phyloP scores from a whole-genome alignment of 2,888 invertebrate species.

The Epistrophella euchroma region DNA sequence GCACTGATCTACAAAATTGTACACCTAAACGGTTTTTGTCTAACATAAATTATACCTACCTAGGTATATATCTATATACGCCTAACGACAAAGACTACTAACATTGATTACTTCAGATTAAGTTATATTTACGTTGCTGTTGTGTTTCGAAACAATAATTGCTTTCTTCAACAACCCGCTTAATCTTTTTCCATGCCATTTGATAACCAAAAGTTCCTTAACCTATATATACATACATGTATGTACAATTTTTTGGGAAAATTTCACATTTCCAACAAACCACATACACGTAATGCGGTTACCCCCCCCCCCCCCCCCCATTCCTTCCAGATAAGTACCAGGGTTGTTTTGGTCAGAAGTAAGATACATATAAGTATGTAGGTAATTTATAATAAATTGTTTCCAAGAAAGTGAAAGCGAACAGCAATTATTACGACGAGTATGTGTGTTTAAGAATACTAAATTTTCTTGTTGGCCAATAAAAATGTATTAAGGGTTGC shows the following conservation, averaged over 20 bases:
- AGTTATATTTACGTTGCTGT: constrained; percentile 18
- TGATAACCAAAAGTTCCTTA: constrained; percentile 25
- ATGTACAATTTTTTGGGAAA: constrained; percentile 2
- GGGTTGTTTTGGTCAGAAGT: constrained; percentile 9
- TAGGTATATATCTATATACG: neutral
- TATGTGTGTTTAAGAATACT: neutral
- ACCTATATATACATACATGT: neutral
- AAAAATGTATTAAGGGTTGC: neutral
- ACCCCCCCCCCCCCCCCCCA: neutral
- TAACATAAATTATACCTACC: no score
- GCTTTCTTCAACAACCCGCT: constrained; percentile 18
- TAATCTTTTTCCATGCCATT: constrained; percentile 36
- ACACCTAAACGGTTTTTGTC: neutral
- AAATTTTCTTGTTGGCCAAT: neutral
- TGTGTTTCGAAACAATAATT: constrained; percentile 24
- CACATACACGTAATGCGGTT: constrained; percentile 26
- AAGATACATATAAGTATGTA: neutral
- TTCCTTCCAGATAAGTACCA: neutral
- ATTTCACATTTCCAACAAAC: constrained; percentile 6
- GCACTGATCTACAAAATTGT: neutral
- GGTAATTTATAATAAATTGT: constrained; percentile 23
- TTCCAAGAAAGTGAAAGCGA: constrained; percentile 15
- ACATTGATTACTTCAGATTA: constrained; percentile 26
- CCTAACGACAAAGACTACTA: neutral
- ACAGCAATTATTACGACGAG: constrained; percentile 4